phyloP scores from a whole-genome alignment of 2,797 vertebrate genomes.

The Etheostoma perlongum region DNA sequence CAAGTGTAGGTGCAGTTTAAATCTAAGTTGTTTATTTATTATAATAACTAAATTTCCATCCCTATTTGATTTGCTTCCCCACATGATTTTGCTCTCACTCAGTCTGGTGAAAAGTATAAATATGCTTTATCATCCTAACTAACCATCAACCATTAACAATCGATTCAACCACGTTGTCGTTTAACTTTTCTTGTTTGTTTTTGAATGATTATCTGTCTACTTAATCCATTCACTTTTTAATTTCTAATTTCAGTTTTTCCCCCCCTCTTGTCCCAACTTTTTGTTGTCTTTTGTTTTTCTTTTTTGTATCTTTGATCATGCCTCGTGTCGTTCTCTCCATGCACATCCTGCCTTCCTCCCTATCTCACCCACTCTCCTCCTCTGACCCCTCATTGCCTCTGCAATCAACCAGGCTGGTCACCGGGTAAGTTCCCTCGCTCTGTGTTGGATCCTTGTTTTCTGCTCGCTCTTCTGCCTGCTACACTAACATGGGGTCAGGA shows the following conservation, averaged over 20 bases:
- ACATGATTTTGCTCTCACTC: conserved; percentile 32
- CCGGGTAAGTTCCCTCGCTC: conserved; percentile 95
- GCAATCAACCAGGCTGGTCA: conserved; percentile 98
- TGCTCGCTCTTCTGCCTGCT: conserved; percentile 79
- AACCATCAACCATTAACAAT: conserved; percentile 66
- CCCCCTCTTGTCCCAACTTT: conserved; percentile 79
- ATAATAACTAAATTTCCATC: too few relatives aligned
- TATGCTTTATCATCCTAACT: conserved; percentile 58
- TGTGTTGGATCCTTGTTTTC: conserved; percentile 70
- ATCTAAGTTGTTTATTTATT: background rate
- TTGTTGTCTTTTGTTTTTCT: conserved; percentile 77
- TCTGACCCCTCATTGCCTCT: conserved; percentile 82
- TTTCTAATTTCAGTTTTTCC: conserved; percentile 87
- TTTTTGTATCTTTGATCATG: conserved; percentile 79
- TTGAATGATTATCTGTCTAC: conserved; percentile 69
- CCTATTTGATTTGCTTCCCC: conserved; percentile 38
- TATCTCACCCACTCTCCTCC: conserved; percentile 84
- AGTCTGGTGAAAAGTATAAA: background rate
- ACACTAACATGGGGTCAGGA: conserved; percentile 61
- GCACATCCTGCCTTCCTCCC: conserved; percentile 82
- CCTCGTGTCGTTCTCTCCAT: conserved; percentile 78
- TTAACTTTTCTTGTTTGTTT: conserved; percentile 61
- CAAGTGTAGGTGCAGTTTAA: background rate
- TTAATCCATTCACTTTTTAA: conserved; percentile 80
- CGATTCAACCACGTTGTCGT: conserved; percentile 56